Percentiles rank a stretch among this genome's conserved stretches.
These are phyloP conservation scores for Drosophila eohydei DNA, from an alignment of 2,888 invertebrate species.

Conservation along the genomic window DNA sequence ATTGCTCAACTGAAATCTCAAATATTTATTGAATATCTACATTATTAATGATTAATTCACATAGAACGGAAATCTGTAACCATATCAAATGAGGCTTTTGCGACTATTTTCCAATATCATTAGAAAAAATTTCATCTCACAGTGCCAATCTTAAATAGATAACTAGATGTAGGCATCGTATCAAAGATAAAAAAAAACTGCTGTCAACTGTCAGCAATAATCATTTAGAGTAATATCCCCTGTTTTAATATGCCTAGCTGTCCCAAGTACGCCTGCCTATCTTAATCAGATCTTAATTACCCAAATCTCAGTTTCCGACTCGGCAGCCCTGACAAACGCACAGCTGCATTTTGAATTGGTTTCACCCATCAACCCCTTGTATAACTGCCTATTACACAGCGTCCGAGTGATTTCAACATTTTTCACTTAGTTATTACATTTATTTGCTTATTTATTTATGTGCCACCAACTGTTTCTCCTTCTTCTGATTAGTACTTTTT, in stretches of 20 bases:
- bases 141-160: slow-evolving; percentile 1
- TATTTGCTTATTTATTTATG: slow-evolving; percentile 72
- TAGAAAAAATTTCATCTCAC: too few species aligned
- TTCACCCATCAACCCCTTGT: slow-evolving; percentile 14
- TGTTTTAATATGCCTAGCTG: slow-evolving; percentile 21
- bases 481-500: slow-evolving; percentile 14
- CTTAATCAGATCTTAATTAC: slow-evolving; percentile 63
- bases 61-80: too few species aligned
- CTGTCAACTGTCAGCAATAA: slow-evolving; percentile 36
- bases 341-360: slow-evolving; percentile 41
- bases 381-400: background rate
- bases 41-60: too few species aligned
- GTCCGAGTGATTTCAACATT: slow-evolving; percentile 40
- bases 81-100: too few species aligned
- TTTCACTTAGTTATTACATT: slow-evolving; percentile 75
- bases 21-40: too few species aligned
- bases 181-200: slow-evolving; percentile 10
- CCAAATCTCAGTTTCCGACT: slow-evolving; percentile 18
- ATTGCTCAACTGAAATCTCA: too few species aligned
- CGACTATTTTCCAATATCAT: too few species aligned
- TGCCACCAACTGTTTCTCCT: slow-evolving; percentile 1
- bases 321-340: slow-evolving; percentile 14
- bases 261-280: slow-evolving; percentile 18
- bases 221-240: slow-evolving; percentile 26
- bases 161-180: slow-evolving; percentile 15